Base-by-base conservation (phyloP, 2,888 invertebrate genomes). In the Omphaloscelis lunosa region DNA sequence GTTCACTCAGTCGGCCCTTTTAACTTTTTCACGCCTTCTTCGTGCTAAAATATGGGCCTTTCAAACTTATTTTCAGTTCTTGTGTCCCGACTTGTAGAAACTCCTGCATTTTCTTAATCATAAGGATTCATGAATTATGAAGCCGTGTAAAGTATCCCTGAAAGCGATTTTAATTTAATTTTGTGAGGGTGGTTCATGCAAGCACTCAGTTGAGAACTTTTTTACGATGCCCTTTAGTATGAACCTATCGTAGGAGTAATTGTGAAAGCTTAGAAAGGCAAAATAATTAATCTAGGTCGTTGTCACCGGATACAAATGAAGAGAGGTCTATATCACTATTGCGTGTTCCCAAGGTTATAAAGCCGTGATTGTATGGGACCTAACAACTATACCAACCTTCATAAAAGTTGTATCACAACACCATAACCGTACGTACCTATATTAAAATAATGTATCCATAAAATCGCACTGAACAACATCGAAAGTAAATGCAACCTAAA, bases 1-100 rank as follows among this genome's bases (percentile, higher is more conserved):
- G 90, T 89, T 92, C 91, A 89, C 89, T 90, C 91, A 90, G 89
- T 89, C 90, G 89, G 86, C 90, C 86, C 89, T 91, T 92, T 92
- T 89, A 90, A 92, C 90, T 93, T 91, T 90, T 92, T 92, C 91
- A 90, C 90, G 90, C 91, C 89, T 87, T 89, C 88, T 89, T 88
- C 81, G 80, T 77, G 77, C 84, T 90, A 89, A 92, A 90, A 92
- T 91, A 91, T 91, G 90, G 88, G 85, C 84, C 75, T 80, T 86
- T 86, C 72, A 77, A 89, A 86, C 82, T 88, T 83, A 80, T 76
- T 73, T 82, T 77, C 72, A 82, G 74, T 88, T 84, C 80, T 34
- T 71, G 69, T 45, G 39, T 80, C 69, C 65, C 34, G 56, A 74
- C 41, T 81, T 59, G 45, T 11, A 66, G 56, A 58, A 82, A 75